phyloP scores from a whole-genome alignment of 2,797 vertebrate species.

The Mus caroli region DNA sequence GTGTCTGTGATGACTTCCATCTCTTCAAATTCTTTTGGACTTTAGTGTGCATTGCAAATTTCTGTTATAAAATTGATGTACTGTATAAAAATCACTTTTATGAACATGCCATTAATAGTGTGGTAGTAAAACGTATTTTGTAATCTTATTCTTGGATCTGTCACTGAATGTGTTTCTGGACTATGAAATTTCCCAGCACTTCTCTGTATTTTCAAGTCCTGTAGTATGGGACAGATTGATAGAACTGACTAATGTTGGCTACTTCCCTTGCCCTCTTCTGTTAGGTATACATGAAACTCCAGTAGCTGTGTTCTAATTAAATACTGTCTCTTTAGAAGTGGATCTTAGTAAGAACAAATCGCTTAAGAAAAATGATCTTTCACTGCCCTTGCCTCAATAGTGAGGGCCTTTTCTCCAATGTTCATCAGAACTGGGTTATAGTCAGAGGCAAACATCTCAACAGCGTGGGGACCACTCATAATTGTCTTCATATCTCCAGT shows the following conservation, averaged over 20 bases:
- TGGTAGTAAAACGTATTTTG: neutral
- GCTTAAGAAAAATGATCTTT: neutral
- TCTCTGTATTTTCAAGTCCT: neutral
- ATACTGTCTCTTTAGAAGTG: neutral
- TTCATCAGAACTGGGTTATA: neutral
- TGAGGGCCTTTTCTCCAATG: neutral
- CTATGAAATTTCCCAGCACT: neutral
- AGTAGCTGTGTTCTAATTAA: neutral
- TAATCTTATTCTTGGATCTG: neutral
- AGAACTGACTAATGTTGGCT: neutral
- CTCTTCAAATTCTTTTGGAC: neutral
- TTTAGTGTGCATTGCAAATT: neutral
- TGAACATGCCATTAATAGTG: neutral
- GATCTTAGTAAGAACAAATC: neutral
- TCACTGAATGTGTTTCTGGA: neutral
- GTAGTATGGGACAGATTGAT: neutral
- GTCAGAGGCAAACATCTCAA: neutral
- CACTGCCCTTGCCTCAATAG: neutral
- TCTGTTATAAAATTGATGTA: neutral
- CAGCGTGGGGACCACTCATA: neutral
- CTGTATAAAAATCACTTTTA: neutral
- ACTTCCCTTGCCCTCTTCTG: neutral
- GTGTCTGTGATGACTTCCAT: neutral
- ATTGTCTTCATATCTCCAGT: neutral
- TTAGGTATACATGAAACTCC: neutral